Conservation (phyloP, 1,140 invertebrate genomes). For the Drosophila persimilis region DNA sequence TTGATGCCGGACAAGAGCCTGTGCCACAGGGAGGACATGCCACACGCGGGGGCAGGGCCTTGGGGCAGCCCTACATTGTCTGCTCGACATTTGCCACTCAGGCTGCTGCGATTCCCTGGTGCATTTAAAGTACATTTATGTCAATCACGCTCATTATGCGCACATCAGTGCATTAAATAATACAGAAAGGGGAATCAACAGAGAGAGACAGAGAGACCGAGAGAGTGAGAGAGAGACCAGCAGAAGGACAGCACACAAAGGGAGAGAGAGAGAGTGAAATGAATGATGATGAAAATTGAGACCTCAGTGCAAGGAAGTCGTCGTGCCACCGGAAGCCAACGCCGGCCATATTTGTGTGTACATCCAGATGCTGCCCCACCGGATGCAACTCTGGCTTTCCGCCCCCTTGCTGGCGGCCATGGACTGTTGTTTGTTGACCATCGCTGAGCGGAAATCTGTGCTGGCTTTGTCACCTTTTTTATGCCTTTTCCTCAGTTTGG, state of each 20-base stretch:
- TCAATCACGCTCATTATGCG: conserved; percentile 79
- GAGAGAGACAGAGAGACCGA: background rate
- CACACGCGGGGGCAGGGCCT: background rate
- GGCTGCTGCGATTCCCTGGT: conserved; percentile 48
- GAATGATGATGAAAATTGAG: conserved; percentile 62
- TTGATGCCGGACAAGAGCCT: conserved; percentile 30
- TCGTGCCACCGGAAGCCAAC: conserved; percentile 55
- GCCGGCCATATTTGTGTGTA: conserved; percentile 67
- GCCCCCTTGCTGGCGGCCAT: background rate
- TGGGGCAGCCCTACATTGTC: background rate
- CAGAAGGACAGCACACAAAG: background rate
- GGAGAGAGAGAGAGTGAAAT: conserved; percentile 18
- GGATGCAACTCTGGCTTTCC: conserved; percentile 38
- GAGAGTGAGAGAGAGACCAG: background rate
- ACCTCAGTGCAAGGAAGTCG: conserved; percentile 52
- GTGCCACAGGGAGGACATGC: conserved; percentile 2
- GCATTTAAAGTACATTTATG: conserved; percentile 79
- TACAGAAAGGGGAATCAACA: conserved; percentile 26
- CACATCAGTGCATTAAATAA: conserved; percentile 79
- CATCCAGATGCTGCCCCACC: conserved; percentile 33
- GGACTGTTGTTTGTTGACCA: conserved; percentile 9
- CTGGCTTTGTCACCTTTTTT: conserved; percentile 27
- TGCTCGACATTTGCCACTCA: background rate
- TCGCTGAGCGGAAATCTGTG: conserved; percentile 25
- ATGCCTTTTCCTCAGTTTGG: background rate